These are phyloP conservation scores for Zaprionus ghesquierei DNA, from an alignment of 1,140 invertebrate species.

Conservation along the genomic window DNA sequence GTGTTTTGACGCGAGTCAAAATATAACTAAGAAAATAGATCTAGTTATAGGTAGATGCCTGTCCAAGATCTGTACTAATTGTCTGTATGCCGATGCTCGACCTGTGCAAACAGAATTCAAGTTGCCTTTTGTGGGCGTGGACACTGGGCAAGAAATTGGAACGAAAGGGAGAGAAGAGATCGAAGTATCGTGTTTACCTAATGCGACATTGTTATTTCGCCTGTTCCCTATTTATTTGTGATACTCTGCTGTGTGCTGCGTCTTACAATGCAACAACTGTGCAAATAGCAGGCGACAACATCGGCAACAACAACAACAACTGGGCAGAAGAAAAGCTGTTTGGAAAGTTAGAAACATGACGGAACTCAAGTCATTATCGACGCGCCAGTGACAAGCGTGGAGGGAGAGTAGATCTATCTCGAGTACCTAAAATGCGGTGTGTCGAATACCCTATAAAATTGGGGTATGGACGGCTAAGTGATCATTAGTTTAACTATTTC, in stretches of 20 bases:
- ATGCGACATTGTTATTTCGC: conserved; percentile 68
- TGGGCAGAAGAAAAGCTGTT: conserved; percentile 63
- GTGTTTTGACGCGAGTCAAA: conserved; percentile 79
- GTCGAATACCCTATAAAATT: conserved; percentile 13
- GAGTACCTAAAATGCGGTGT: conserved; percentile 1
- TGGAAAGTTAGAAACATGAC: conserved; percentile 71
- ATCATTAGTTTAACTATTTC: not conserved
- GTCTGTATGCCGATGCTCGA: conserved; percentile 43
- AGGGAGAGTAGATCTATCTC: conserved; percentile 48
- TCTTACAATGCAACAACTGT: conserved; percentile 72
- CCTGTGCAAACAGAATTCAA: conserved; percentile 68
- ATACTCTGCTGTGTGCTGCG: conserved; percentile 46
- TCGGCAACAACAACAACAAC: conserved; percentile 19
- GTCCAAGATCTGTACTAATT: conserved; percentile 64
- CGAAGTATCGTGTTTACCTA: conserved; percentile 68
- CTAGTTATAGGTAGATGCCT: not conserved
- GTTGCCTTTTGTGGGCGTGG: conserved; percentile 35
- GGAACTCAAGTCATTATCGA: conserved; percentile 53
- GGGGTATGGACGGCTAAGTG: not conserved
- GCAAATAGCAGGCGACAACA: conserved; percentile 75
- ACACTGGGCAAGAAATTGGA: conserved; percentile 62
- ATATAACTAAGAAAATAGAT: conserved; percentile 6
- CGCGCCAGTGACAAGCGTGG: conserved; percentile 7
- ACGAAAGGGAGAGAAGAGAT: conserved; percentile 65
- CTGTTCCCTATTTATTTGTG: conserved; percentile 66